These are phyloP conservation scores for Mus minutoides DNA, from an alignment of 2,797 vertebrate genomes.

Conservation along the genomic window DNA sequence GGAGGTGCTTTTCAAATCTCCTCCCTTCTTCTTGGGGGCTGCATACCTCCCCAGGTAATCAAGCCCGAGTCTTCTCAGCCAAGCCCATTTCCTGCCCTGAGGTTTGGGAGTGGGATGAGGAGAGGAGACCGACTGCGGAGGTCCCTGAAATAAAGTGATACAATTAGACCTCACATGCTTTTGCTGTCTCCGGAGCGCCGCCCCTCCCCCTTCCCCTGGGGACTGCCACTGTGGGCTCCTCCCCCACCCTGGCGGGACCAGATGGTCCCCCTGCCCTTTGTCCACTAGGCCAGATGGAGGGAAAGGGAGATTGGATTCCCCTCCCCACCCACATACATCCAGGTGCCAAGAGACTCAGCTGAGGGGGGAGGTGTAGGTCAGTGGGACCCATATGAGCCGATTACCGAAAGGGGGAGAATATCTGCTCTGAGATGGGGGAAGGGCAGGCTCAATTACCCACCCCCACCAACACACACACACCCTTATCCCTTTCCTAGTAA, in stretches of 20 bases:
- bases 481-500: not conserved
- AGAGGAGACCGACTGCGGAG: not conserved
- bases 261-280: slow-evolving; percentile 80
- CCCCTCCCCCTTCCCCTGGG: slow-evolving; percentile 61
- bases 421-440: slow-evolving; percentile 32
- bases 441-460: not conserved
- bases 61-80: slow-evolving; percentile 8
- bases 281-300: slow-evolving; percentile 81
- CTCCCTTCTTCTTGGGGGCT: not conserved
- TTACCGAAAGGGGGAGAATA: slow-evolving; percentile 70
- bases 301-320: slow-evolving; percentile 77
- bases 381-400: slow-evolving; percentile 72
- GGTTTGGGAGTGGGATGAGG: not conserved
- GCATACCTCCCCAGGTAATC: not conserved
- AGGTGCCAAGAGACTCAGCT: slow-evolving; percentile 77
- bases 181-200: slow-evolving; percentile 61
- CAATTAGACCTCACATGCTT: slow-evolving; percentile 72
- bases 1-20: not conserved
- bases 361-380: slow-evolving; percentile 75
- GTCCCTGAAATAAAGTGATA: slow-evolving; percentile 76
- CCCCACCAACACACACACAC: not conserved
- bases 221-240: slow-evolving; percentile 46
- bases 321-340: slow-evolving; percentile 71
- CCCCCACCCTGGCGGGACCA: slow-evolving; percentile 69
- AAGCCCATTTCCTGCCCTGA: slow-evolving; percentile 23